A percentile compares a stretch with the other conserved stretches of the same genome.
Evolutionary conservation across 2,797 vertebrate species (phyloP).

Genomic region (Mormyrus proboscirostris): DNA sequence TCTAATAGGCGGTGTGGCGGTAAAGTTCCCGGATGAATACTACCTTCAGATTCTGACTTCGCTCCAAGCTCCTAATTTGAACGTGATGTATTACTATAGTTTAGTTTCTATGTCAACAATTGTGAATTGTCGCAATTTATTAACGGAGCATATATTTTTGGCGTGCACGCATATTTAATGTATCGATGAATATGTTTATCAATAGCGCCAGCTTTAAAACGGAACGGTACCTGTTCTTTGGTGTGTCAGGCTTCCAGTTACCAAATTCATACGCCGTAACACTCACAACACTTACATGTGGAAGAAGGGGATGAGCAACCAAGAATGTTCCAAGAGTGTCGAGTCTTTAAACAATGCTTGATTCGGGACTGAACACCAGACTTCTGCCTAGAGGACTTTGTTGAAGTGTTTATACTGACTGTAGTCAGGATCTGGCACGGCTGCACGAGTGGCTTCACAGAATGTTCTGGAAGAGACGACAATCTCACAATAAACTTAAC

Average conservation of each 20-base stretch:
- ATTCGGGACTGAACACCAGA: neutral
- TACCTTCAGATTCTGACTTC: neutral
- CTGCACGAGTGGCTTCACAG: neutral
- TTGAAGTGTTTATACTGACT: neutral
- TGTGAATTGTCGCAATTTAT: neutral
- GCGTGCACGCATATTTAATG: neutral
- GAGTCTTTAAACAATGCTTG: neutral
- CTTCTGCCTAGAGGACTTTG: neutral
- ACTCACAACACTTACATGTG: neutral
- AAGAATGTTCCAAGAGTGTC: neutral
- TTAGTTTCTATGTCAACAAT: constrained; percentile 3
- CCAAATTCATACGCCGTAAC: constrained; percentile 1
- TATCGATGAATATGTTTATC: neutral
- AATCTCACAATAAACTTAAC: constrained; percentile 56
- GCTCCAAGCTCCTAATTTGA: neutral
- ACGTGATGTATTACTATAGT: constrained; percentile 4
- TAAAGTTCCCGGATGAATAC: neutral
- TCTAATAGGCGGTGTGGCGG: neutral
- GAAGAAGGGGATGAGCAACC: neutral
- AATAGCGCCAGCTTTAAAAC: constrained; percentile 10
- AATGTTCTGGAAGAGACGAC: constrained; percentile 47
- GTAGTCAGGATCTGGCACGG: neutral
- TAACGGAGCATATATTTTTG: constrained; percentile 3
- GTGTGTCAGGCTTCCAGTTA: neutral
- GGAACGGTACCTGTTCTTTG: neutral